phyloP scores from a whole-genome alignment of 1,140 invertebrate species.

The Dufourea novaeangliae region DNA sequence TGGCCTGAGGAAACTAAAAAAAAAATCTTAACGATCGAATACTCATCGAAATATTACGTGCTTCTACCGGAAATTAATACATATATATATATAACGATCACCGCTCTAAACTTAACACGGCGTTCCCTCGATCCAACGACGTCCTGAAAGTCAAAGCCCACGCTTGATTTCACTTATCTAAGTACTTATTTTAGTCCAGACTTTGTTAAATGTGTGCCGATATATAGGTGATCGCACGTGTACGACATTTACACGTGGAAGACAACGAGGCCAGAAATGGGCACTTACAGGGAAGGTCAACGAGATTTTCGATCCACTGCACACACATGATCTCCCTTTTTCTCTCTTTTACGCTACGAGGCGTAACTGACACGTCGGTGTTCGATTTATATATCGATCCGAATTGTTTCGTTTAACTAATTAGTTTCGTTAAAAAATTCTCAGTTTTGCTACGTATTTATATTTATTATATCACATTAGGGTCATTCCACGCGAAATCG shows the following conservation, averaged over 20 bases:
- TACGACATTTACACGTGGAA: conserved; percentile 48
- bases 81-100: too few species aligned
- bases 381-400: neutral
- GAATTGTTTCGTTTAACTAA: too few species aligned
- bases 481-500: too few species aligned
- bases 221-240: conserved; percentile 43
- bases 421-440: too few species aligned
- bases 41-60: neutral
- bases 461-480: too few species aligned
- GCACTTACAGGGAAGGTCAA: conserved; percentile 40
- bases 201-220: conserved; percentile 34
- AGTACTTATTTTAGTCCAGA: conserved; percentile 42
- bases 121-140: neutral
- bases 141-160: conserved; percentile 38
- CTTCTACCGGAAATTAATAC: neutral
- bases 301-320: conserved; percentile 31
- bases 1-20: neutral
- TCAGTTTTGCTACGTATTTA: too few species aligned
- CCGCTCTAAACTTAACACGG: conserved; percentile 39
- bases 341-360: neutral
- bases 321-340: neutral
- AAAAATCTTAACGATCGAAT: neutral
- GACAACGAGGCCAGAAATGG: conserved; percentile 29
- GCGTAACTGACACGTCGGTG: too few species aligned
- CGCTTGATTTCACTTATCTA: conserved; percentile 43